Percentiles rank a stretch among this genome's conserved stretches.
phyloP scores from a whole-genome alignment of 64 coral and sea anemone species.

The Porites australiensis region DNA sequence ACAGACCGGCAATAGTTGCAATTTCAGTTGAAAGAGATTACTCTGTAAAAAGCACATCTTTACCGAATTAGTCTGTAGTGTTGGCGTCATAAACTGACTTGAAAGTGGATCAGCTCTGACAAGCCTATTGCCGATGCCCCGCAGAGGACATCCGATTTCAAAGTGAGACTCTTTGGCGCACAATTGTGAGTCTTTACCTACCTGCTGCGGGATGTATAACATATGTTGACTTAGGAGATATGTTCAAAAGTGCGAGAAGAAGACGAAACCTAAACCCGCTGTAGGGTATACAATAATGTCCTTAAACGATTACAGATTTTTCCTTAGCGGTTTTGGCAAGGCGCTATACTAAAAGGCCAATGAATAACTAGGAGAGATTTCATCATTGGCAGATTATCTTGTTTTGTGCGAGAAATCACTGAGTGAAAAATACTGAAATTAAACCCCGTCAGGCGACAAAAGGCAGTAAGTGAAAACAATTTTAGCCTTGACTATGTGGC shows the following conservation, averaged over 20 bases:
- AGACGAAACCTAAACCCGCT: slow-evolving; percentile 2
- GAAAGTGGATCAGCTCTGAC: background rate
- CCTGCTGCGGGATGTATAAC: background rate
- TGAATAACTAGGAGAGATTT: background rate
- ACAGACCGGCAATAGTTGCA: background rate
- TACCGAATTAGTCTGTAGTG: background rate
- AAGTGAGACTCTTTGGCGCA: slow-evolving; percentile 25
- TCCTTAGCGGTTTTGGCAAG: background rate
- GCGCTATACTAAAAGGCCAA: background rate
- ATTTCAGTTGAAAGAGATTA: background rate
- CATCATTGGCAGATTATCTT: too few species aligned
- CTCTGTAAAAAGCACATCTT: background rate
- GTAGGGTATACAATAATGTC: background rate
- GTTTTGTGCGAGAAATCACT: too few species aligned
- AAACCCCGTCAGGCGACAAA: too few species aligned
- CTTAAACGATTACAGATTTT: slow-evolving; percentile 22
- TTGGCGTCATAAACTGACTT: background rate
- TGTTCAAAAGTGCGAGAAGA: background rate
- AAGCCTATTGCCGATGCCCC: background rate
- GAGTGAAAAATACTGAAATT: too few species aligned
- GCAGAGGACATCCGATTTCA: slow-evolving; percentile 25
- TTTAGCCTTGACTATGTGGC: too few species aligned
- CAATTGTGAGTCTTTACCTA: background rate
- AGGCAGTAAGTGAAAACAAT: too few species aligned
- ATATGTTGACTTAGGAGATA: background rate